Conservation (phyloP, 2,113 vertebrate genomes). For the Arvicanthis niloticus region DNA sequence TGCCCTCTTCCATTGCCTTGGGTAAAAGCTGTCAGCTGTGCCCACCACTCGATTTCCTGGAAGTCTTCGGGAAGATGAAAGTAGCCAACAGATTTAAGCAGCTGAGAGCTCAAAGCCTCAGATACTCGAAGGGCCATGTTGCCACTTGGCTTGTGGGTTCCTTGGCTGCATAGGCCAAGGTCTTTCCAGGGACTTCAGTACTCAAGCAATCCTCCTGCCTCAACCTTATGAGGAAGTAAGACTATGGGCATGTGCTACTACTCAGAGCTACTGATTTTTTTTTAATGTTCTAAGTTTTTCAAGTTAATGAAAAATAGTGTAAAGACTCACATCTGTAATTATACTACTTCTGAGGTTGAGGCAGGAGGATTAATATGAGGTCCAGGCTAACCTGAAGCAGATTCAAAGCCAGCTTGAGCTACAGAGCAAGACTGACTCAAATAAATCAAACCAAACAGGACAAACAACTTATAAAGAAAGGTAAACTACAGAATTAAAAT, state of each 20-base stretch:
- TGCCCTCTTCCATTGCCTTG: not conserved
- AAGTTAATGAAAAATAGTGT: not conserved
- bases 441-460: not conserved
- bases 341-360: not conserved
- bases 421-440: not conserved
- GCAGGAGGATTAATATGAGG: not conserved
- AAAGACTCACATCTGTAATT: not conserved
- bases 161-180: too few species aligned
- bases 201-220: not conserved
- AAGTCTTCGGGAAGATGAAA: not conserved
- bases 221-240: not conserved
- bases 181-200: not conserved
- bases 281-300: not conserved
- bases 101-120: not conserved
- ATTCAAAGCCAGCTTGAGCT: not conserved
- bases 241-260: too few species aligned
- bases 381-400: not conserved
- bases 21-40: not conserved
- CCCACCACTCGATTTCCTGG: accelerated
- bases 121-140: accelerated
- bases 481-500: not conserved
- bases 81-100: accelerated
- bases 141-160: not conserved
- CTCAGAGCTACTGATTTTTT: not conserved
- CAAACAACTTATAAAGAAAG: not conserved